Base-by-base conservation (phyloP, 2,797 vertebrate species). In the Platalea minor region DNA sequence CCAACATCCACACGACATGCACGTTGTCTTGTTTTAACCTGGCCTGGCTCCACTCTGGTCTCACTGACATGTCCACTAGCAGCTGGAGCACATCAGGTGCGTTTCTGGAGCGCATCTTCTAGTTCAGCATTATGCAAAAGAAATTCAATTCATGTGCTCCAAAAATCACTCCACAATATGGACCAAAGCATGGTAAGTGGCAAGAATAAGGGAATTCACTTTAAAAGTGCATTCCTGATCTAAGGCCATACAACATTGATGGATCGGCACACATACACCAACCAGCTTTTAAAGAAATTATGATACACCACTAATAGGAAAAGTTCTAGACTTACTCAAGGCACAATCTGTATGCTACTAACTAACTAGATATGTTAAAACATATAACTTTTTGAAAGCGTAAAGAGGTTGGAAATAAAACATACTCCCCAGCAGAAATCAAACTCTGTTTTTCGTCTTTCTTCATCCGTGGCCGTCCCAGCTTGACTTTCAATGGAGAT, bases 351-450 rank as follows among this genome's bases (percentile, higher is more conserved):
- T 48, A 45, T 17, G 28, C 45, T 43, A 60, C 28, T 41, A 79
- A 37, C 9, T 59, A 59, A 61, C 69, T 0, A 68, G 5, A 8
- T 53, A 57, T 7, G 10, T 50, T 68, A 64, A 70, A 85, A 77
- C 16, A 5, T 11, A 3, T 33, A 24, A 72, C 23, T 23, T 46
- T 43, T 48, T 65, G 24, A 41, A 83, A 61, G 23, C 2, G 2
- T 61, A 60, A 60, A 33, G 5, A 79, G 59, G 8, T 2, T 5
- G 18, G 43, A 95, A 92, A 85, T 28, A 80, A 92, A 70, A 98
- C 98, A 96, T 98, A 99, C 99, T 99, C 99, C 82, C 98, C 98
- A 85, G 97, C 98, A 79, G 98, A 99, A 96, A 99, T 97, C 91
- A 99, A 98, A 95, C 97, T 98, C 96, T 99, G 98, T 86, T 99